Evolutionary conservation across 2,888 invertebrate genomes (phyloP).

Genomic region (Carterocephalus palaemon): DNA sequence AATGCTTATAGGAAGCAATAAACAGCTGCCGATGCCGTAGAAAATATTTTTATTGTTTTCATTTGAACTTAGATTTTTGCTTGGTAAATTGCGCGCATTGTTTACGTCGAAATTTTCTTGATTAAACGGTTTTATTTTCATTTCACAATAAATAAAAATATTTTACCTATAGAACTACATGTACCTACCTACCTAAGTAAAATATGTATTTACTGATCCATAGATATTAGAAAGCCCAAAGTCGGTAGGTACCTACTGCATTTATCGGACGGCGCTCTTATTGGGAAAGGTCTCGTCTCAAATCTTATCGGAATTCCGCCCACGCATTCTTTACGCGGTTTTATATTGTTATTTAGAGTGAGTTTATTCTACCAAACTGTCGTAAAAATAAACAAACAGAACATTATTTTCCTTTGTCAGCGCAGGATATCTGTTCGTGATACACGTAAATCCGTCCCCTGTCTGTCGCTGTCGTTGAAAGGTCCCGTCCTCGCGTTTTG

Average conservation of each 20-base stretch:
- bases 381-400: constrained; percentile 36
- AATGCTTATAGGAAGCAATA: constrained; percentile 70
- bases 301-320: constrained; percentile 18
- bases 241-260: too few relatives aligned
- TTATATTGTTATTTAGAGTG: constrained; percentile 16
- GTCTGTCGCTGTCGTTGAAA: constrained; percentile 69
- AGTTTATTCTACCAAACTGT: constrained; percentile 17
- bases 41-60: constrained; percentile 36
- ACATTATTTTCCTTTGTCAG: constrained; percentile 64
- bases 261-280: constrained; percentile 2
- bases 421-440: constrained; percentile 73
- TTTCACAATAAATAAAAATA: neutral
- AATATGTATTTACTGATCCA: too few relatives aligned
- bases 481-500: constrained; percentile 70
- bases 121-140: neutral
- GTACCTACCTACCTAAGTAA: too few relatives aligned
- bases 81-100: too few relatives aligned
- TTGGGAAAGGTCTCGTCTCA: constrained; percentile 19
- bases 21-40: constrained; percentile 65
- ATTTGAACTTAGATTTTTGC: constrained; percentile 1
- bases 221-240: too few relatives aligned
- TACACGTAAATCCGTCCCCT: constrained; percentile 74
- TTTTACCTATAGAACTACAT: too few relatives aligned
- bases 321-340: constrained; percentile 8
- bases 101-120: neutral